Evolutionary conservation across 1,140 invertebrate genomes (phyloP).

Genomic region (Prorops nasuta): DNA sequence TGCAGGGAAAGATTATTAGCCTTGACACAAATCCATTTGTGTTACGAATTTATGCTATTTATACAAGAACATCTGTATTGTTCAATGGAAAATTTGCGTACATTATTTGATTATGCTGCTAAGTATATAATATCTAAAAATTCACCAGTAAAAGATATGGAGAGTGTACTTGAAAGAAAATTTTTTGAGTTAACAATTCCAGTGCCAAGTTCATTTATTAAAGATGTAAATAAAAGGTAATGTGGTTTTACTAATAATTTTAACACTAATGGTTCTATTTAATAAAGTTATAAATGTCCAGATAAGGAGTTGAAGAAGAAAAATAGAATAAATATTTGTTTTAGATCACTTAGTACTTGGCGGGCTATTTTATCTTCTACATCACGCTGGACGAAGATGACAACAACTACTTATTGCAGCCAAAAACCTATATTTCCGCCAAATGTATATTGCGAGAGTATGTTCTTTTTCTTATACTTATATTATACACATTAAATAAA

Average conservation of each 20-base stretch:
- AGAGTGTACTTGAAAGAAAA: slow-evolving; percentile 22
- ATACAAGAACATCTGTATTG: slow-evolving; percentile 39
- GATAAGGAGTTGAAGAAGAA: no score
- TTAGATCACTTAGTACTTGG: slow-evolving; percentile 33
- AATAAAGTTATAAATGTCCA: not conserved
- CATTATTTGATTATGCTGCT: slow-evolving; percentile 29
- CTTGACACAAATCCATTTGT: slow-evolving; percentile 42
- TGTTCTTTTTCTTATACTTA: slow-evolving; percentile 1
- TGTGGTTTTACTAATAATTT: slow-evolving; percentile 9
- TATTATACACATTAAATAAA: not conserved
- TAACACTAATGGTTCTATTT: slow-evolving; percentile 5
- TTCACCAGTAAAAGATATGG: slow-evolving; percentile 30
- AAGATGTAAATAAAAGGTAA: slow-evolving; percentile 34
- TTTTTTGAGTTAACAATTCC: slow-evolving; percentile 30
- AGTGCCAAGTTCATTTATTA: slow-evolving; percentile 23
- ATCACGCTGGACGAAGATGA: slow-evolving; percentile 21
- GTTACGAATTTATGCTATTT: slow-evolving; percentile 44
- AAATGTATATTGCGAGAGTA: slow-evolving; percentile 34
- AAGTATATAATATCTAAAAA: slow-evolving; percentile 30
- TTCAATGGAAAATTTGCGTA: slow-evolving; percentile 28
- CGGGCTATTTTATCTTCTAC: slow-evolving; percentile 28
- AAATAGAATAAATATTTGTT: no score
- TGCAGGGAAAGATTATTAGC: slow-evolving; percentile 31
- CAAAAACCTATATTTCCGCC: slow-evolving; percentile 40
- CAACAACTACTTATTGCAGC: slow-evolving; percentile 33